phyloP scores from a whole-genome alignment of 2,888 invertebrate genomes.

The Cancer borealis region DNA sequence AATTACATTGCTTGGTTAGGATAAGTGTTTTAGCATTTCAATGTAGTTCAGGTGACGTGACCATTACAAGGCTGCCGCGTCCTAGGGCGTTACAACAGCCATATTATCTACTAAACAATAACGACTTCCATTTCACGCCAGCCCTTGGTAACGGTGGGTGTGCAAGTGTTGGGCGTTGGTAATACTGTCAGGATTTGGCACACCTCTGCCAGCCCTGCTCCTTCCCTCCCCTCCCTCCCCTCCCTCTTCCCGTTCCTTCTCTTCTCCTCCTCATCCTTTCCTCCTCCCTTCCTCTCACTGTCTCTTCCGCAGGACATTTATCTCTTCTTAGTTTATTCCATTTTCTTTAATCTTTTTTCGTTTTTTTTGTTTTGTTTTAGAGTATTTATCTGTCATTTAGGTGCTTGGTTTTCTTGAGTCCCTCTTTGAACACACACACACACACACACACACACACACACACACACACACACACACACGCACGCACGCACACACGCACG shows the following conservation, averaged over 20 bases:
- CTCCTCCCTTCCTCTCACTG: constrained; percentile 7
- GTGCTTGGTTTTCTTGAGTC: not conserved
- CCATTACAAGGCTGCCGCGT: not conserved
- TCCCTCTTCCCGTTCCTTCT: not conserved
- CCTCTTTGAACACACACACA: constrained; percentile 44
- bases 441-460: constrained; percentile 56
- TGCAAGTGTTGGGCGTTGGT: constrained; percentile 3
- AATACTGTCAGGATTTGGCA: constrained; percentile 38
- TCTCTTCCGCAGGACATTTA: not conserved
- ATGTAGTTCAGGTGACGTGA: not conserved
- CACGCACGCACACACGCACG: not conserved
- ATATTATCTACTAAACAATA: not conserved
- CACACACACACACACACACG: not conserved
- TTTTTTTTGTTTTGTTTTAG: not conserved
- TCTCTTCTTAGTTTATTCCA: not conserved
- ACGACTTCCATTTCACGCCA: not conserved
- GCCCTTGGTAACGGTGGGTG: not conserved
- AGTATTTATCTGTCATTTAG: not conserved
- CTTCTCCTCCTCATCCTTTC: not conserved
- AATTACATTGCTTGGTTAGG: not conserved
- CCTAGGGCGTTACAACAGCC: not conserved
- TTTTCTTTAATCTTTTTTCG: not conserved
- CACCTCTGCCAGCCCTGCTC: not conserved
- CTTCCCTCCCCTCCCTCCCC: not conserved
- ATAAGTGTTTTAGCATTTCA: no score